phyloP scores from a whole-genome alignment of 2,888 invertebrate species.

The Hedychridium roseum region DNA sequence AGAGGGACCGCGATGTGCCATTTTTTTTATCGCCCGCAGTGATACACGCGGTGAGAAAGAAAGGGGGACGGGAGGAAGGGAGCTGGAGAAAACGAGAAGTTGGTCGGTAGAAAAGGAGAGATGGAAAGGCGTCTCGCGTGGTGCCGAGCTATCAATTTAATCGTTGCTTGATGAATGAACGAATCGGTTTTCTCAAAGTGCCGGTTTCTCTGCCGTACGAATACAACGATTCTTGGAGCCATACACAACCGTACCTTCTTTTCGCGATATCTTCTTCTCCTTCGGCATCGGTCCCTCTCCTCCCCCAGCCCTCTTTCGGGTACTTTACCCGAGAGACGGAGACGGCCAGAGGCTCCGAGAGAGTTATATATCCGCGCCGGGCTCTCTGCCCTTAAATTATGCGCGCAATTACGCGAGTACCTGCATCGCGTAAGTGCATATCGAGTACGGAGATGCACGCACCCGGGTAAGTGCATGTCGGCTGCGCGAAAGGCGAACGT shows the following conservation, averaged over 20 bases:
- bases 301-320: background rate
- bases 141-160: constrained; percentile 45
- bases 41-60: constrained; percentile 8
- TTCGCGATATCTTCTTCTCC: constrained; percentile 5
- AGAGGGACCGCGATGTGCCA: too few relatives aligned
- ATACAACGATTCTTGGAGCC: background rate
- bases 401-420: constrained; percentile 53
- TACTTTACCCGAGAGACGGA: too few relatives aligned
- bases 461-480: constrained; percentile 4
- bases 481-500: constrained; percentile 8
- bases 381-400: constrained; percentile 56
- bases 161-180: constrained; percentile 41
- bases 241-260: constrained; percentile 13
- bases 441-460: constrained; percentile 11
- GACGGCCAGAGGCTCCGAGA: constrained; percentile 25
- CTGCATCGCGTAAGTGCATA: constrained; percentile 35
- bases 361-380: constrained; percentile 45
- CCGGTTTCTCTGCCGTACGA: constrained; percentile 33
- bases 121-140: constrained; percentile 23
- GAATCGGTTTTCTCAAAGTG: constrained; percentile 55
- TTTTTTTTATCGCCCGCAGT: too few relatives aligned
- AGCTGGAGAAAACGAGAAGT: constrained; percentile 1
- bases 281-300: background rate
- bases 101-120: constrained; percentile 10
- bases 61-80: constrained; percentile 8